Percentiles rank a stretch among this genome's conserved stretches.
Conservation (phyloP, 2,888 invertebrate species). For the Listrodromus nycthemerus region DNA sequence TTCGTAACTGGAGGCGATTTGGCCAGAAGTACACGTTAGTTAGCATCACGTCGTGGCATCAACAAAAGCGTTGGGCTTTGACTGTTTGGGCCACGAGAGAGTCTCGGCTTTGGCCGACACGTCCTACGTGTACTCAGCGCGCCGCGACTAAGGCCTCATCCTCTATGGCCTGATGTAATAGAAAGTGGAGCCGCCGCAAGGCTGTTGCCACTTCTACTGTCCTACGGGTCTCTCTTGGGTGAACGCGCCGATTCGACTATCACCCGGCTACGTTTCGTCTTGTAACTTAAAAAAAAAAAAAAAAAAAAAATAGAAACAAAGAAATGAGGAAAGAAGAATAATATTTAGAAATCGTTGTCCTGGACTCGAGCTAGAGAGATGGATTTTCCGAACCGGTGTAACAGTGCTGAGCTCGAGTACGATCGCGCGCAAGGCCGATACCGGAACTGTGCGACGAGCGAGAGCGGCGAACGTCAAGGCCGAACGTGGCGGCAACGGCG, state of each 20-base stretch:
- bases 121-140: constrained; percentile 22
- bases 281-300: not conserved
- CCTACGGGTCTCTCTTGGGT: constrained; percentile 47
- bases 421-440: constrained; percentile 61
- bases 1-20: constrained; percentile 59
- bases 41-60: not conserved
- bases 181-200: constrained; percentile 78
- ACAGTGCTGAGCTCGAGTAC: constrained; percentile 29
- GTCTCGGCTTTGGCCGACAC: not conserved
- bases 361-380: not conserved
- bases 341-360: not conserved
- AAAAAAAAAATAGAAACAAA: not conserved
- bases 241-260: constrained; percentile 28
- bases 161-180: constrained; percentile 76
- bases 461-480: constrained; percentile 62
- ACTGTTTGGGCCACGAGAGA: constrained; percentile 16
- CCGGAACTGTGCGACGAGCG: constrained; percentile 67
- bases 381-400: constrained; percentile 35
- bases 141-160: constrained; percentile 72
- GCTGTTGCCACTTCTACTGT: constrained; percentile 73
- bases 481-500: constrained; percentile 49
- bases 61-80: constrained; percentile 1
- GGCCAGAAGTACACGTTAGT: not conserved
- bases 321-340: not conserved
- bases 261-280: constrained; percentile 1